Base-by-base conservation (phyloP, 1,140 invertebrate species). In the Phenacoccus solenopsis region DNA sequence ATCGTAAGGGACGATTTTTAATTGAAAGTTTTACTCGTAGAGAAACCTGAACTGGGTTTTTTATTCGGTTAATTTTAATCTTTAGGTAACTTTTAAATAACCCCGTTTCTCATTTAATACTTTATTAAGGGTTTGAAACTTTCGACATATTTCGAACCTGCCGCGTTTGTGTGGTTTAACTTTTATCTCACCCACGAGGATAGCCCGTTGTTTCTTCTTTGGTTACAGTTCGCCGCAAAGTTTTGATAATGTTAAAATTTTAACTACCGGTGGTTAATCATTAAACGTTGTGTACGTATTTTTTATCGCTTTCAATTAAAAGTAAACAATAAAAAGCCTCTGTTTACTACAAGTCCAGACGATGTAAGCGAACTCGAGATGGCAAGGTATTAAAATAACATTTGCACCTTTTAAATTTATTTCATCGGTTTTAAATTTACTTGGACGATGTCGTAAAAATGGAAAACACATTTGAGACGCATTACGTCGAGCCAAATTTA, bases 41-140 rank as follows among this genome's bases (percentile, higher is more conserved):
- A n/a, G n/a, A n/a, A n/a, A 49, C 38, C 12, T 16, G 12, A n/a
- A 49, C 38, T n/a, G 38, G 38, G 13, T 49, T n/a, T 49, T 49
- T 49, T 49, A 49, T n/a, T 49, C 38, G 38, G 38, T 49, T 49
- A 49, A 49, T 49, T 49, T 49, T 49, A 49, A 49, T 49, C 38
- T 49, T 49, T n/a, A n/a, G 2, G 38, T 49, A 49, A 49, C 38
- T 49, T 49, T 49, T 49, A 49, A 49, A 49, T 49, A 49, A 49
- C 38, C 12, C 38, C 38, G 38, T 49, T 49, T 49, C 12, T n/a
- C 38, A 49, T 49, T 49, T 49, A 49, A 49, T 49, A 49, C 38
- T 49, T 49, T 49, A 49, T 49, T 49, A 49, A 49, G 38, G 38
- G 38, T 49, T 49, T 49, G 38, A 49, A 49, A 49, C 5, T 49